phyloP scores from a whole-genome alignment of 2,888 invertebrate genomes.

The Folsomia manolachei region DNA sequence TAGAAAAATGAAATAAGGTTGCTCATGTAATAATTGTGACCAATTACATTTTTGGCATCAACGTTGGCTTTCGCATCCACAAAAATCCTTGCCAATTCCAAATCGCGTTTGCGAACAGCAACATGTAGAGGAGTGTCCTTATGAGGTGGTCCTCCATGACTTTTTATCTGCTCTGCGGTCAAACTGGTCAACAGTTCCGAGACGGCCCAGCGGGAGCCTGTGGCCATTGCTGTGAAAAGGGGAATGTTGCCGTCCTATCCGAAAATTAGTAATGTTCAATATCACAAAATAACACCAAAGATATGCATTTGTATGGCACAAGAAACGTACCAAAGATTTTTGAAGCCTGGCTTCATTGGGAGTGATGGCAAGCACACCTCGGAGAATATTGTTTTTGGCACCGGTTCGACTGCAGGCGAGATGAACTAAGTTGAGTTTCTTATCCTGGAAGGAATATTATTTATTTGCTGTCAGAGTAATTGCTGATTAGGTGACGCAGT shows the following conservation, averaged over 20 bases:
- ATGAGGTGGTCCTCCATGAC: slow-evolving; percentile 56
- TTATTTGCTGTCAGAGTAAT: not conserved
- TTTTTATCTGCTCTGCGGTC: slow-evolving; percentile 77
- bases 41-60: slow-evolving; percentile 78
- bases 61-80: slow-evolving; percentile 89
- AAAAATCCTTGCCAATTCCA: slow-evolving; percentile 87
- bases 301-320: not conserved
- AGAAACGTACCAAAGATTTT: slow-evolving; percentile 60
- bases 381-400: slow-evolving; percentile 85
- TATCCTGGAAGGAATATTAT: slow-evolving; percentile 68
- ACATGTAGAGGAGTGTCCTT: slow-evolving; percentile 94
- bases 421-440: slow-evolving; percentile 91
- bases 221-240: slow-evolving; percentile 87
- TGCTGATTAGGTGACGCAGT: not conserved
- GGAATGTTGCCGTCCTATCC: slow-evolving; percentile 65
- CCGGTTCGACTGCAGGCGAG: slow-evolving; percentile 89
- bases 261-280: slow-evolving; percentile 6
- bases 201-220: slow-evolving; percentile 92
- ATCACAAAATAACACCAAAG: not conserved
- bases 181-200: slow-evolving; percentile 84
- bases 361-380: slow-evolving; percentile 80
- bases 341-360: slow-evolving; percentile 85
- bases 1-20: slow-evolving; percentile 24
- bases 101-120: slow-evolving; percentile 86
- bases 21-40: slow-evolving; percentile 22